A percentile compares a stretch with the other conserved stretches of the same genome.
Conservation (phyloP, 2,888 invertebrate species). For the Diloba caeruleocephala region DNA sequence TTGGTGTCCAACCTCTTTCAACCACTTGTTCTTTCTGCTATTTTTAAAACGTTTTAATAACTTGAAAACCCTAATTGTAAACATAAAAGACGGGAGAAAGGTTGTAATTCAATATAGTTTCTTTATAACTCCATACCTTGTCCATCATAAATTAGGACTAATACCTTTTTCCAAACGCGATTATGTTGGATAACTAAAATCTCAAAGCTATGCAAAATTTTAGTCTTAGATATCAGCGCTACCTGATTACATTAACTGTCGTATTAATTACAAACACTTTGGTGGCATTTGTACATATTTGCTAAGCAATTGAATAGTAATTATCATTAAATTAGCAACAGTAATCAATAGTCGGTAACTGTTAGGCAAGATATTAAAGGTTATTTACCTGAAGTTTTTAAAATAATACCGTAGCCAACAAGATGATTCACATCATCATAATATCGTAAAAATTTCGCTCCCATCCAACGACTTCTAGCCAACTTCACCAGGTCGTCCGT, state of each 20-base stretch:
- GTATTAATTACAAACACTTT: constrained; percentile 49
- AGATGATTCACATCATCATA: no score
- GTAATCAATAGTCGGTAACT: constrained; percentile 25
- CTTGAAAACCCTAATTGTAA: background rate
- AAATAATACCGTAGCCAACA: no score
- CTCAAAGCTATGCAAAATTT: constrained; percentile 32
- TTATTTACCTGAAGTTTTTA: no score
- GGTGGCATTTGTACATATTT: constrained; percentile 41
- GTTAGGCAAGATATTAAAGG: constrained; percentile 32
- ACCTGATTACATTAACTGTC: constrained; percentile 44
- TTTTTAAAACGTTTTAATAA: constrained; percentile 24
- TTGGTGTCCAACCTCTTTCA: constrained; percentile 41
- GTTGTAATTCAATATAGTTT: background rate
- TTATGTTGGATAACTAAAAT: constrained; percentile 37
- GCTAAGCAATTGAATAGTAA: constrained; percentile 34
- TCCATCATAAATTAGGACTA: background rate
- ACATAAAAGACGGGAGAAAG: constrained; percentile 1
- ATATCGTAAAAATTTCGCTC: no score
- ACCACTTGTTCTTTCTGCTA: constrained; percentile 25
- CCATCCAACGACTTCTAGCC: no score
- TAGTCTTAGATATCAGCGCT: constrained; percentile 41
- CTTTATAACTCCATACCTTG: background rate
- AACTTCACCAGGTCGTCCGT: no score
- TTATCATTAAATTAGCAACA: constrained; percentile 46
- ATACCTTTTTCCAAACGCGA: background rate